phyloP scores from a whole-genome alignment of 1,140 invertebrate genomes.

The Maniola jurtina region DNA sequence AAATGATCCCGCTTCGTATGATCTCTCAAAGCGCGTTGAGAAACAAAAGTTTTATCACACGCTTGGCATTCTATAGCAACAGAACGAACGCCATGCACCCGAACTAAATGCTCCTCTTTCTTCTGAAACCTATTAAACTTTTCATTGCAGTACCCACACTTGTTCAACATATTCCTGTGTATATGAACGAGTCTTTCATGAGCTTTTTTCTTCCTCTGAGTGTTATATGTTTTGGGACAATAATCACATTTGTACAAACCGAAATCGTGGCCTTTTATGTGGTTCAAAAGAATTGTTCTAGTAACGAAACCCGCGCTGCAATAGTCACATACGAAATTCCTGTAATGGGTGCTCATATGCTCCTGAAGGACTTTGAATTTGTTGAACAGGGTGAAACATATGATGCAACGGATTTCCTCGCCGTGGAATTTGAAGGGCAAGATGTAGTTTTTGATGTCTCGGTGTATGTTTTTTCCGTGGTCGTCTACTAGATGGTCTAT shows the following conservation, averaged over 20 bases:
- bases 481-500: slow-evolving; percentile 38
- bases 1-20: slow-evolving; percentile 38
- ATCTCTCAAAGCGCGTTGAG: slow-evolving; percentile 16
- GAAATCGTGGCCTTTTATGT: slow-evolving; percentile 29
- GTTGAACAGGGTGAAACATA: slow-evolving; percentile 33
- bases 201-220: slow-evolving; percentile 21
- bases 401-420: slow-evolving; percentile 29
- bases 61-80: slow-evolving; percentile 26
- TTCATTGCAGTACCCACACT: slow-evolving; percentile 34
- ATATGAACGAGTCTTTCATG: slow-evolving; percentile 29
- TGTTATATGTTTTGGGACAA: slow-evolving; percentile 35
- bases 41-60: slow-evolving; percentile 27
- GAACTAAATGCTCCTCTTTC: slow-evolving; percentile 25
- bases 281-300: slow-evolving; percentile 19
- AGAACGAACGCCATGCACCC: slow-evolving; percentile 17
- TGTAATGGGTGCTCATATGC: slow-evolving; percentile 41
- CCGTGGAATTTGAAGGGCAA: slow-evolving; percentile 37
- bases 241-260: slow-evolving; percentile 31
- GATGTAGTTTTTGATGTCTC: slow-evolving; percentile 34
- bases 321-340: slow-evolving; percentile 36
- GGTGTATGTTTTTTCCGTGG: slow-evolving; percentile 29
- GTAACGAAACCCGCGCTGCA: slow-evolving; percentile 39
- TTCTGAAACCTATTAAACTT: slow-evolving; percentile 26
- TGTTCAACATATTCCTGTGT: slow-evolving; percentile 31
- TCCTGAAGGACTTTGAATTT: slow-evolving; percentile 39